Evolutionary conservation across 92 coral and sea anemone species (phyloP), one percentile per base, ranked within the genome.

Genomic region (Galaxea fascicularis): DNA sequence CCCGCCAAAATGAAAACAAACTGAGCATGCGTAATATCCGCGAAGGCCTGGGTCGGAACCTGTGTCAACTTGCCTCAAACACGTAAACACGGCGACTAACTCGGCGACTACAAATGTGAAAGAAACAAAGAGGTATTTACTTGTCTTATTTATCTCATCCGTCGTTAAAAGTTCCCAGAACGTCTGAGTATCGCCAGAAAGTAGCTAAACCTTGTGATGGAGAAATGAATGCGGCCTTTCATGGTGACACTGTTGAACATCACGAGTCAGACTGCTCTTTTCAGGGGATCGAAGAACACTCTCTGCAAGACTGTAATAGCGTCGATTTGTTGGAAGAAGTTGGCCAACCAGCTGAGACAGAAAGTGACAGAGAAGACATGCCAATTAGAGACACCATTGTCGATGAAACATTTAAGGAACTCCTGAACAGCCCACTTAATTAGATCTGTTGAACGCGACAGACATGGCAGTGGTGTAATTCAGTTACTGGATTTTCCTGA

Each of bases 61-160:
- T 44, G 25, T 18, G 58, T 3, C 17, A 53, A n/a, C n/a, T n/a
- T n/a, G n/a, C n/a, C 51, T 35, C 20, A 27, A 35, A 18, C 78
- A 30, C 51, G 12, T 13, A 46, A 57, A n/a, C 22, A 57, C 20
- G 63, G 22, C 14, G 21, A 57, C 67, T 3, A 79, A 80, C 85
- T 65, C 66, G 85, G 85, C 85, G 85, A 45, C 74, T 64, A 59
- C 35, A 65, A 51, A 65, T 20, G 44, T 8, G 60, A 22, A 53
- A 80, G 47, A 80, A 80, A 69, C 66, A 78, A 73, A 88, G 91
- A 82, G 91, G 91, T 82, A 75, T 66, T 51, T 84, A 88, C 78
- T 66, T 83, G 79, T 82, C 88, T 64, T 83, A 88, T 78, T 58
- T 88, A 77, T 76, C 89, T 21, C 71, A 76, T 77, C 91, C 92